Evolutionary conservation across 2,888 invertebrate species (phyloP).

Genomic region (Anticlea derivata): DNA sequence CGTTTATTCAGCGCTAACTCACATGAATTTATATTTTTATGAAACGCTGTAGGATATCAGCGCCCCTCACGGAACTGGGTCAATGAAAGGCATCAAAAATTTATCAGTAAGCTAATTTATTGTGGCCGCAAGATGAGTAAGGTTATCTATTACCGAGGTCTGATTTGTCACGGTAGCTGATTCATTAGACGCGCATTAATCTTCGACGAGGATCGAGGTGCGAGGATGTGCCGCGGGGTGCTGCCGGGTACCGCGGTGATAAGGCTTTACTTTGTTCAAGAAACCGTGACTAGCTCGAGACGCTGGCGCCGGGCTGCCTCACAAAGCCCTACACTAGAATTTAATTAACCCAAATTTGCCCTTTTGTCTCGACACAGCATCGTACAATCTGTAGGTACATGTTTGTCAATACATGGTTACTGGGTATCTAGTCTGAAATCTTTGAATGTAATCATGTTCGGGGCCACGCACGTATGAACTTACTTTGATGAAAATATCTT

Average conservation of each 20-base stretch:
- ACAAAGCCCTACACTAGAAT: slow-evolving; percentile 69
- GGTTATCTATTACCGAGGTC: slow-evolving; percentile 70
- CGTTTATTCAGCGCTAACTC: slow-evolving; percentile 35
- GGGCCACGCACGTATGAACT: slow-evolving; percentile 11
- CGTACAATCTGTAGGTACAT: slow-evolving; percentile 45
- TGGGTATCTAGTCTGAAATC: slow-evolving; percentile 16
- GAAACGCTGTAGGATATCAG: slow-evolving; percentile 7
- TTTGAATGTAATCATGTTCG: slow-evolving; percentile 21
- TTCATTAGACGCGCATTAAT: slow-evolving; percentile 76
- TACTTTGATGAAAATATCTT: no score
- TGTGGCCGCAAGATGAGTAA: slow-evolving; percentile 65
- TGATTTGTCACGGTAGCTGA: slow-evolving; percentile 78
- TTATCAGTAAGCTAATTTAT: slow-evolving; percentile 61
- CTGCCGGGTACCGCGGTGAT: slow-evolving; percentile 59
- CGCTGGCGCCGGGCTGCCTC: no score
- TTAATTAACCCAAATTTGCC: slow-evolving; percentile 76
- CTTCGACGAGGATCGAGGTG: slow-evolving; percentile 54
- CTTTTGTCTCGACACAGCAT: slow-evolving; percentile 59
- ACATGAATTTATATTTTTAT: slow-evolving; percentile 19
- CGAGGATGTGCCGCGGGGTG: slow-evolving; percentile 37
- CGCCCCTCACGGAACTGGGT: slow-evolving; percentile 14
- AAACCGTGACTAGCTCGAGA: slow-evolving; percentile 65
- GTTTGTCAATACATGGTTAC: slow-evolving; percentile 57
- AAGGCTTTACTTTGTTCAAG: slow-evolving; percentile 72
- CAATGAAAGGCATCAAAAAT: slow-evolving; percentile 50